Conservation (phyloP, 2,797 vertebrate species). For the Erpetoichthys calabaricus region DNA sequence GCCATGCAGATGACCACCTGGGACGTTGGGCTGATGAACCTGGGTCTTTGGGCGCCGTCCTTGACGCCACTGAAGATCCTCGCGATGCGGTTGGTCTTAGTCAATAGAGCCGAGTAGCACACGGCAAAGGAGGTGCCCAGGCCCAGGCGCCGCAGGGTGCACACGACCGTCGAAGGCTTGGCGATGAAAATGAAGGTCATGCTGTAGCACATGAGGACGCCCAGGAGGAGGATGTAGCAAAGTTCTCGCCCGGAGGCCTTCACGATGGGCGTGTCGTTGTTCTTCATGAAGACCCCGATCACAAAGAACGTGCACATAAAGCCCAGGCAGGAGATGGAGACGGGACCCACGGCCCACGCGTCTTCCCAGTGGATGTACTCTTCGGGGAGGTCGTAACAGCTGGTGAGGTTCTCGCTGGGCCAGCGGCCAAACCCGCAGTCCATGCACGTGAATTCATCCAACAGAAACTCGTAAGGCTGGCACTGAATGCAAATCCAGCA, state of each 20-base stretch:
- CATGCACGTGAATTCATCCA: conserved; percentile 84
- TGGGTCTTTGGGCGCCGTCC: conserved; percentile 79
- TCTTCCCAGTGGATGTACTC: conserved; percentile 94
- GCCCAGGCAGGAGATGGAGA: conserved; percentile 85
- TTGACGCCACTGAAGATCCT: conserved; percentile 87
- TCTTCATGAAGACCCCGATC: conserved; percentile 71
- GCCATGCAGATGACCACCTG: conserved; percentile 88
- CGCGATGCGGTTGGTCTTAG: conserved; percentile 94
- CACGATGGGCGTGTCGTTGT: conserved; percentile 86
- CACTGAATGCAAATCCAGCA: conserved; percentile 97
- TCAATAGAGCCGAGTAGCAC: conserved; percentile 89
- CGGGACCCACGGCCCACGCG: conserved; percentile 85
- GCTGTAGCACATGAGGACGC: conserved; percentile 91
- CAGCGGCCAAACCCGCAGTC: conserved; percentile 84
- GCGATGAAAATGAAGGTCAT: conserved; percentile 94
- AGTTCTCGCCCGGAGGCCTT: conserved; percentile 93
- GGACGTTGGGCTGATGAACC: conserved; percentile 88
- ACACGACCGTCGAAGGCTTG: conserved; percentile 80
- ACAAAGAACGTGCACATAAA: conserved; percentile 82
- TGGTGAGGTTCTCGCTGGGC: conserved; percentile 79
- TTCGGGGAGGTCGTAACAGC: conserved; percentile 85
- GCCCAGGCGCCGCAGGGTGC: conserved; percentile 78
- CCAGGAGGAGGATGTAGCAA: conserved; percentile 84
- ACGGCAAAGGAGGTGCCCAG: conserved; percentile 87
- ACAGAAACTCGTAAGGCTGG: conserved; percentile 81